Evolutionary conservation across 2,797 vertebrate species (phyloP), one percentile per base, ranked within the genome.

Genomic region (Sylvia borin): DNA sequence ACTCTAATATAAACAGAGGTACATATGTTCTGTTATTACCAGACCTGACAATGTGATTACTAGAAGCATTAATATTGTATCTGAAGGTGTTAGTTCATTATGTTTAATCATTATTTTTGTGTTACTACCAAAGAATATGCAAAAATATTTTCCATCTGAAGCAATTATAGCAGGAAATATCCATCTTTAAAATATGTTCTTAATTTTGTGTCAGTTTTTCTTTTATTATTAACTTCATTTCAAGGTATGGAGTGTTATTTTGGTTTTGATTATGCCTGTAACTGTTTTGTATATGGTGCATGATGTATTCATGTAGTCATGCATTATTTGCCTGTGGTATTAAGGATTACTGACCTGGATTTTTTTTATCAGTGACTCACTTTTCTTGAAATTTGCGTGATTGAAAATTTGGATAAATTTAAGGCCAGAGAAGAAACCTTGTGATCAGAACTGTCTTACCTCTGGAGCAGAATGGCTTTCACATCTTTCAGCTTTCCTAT

Each of bases 1-100:
- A 53, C 24, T 90, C 13, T 60, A 92, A 75, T 94, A 73, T 85
- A 93, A 92, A 73, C 60, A 34, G 61, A 83, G 24, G 29, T 94
- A 73, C 40, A 24, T 79, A 42, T 70, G 27, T 82, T 81, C 17
- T 93, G 50, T 62, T 67, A 4, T 90, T 92, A 68, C 18, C 27
- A 84, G 70, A 80, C n/a, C 31, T 74, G 18, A 79, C 82, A 90
- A 85, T 78, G 31, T 51, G 25, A 74, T 96, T 95, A 74, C 32
- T 78, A 50, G 38, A 78, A 38, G 7, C 18, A 68, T 93, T 94
- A 73, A 65, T 92, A 50, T 42, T 4, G 1, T 45, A 58, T 55
- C 38, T 53, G 40, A 90, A 81, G 36, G 51, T 94, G 22, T 78
- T 62, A 80, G 21, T 90, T 93, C 45, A 55, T 88, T 90, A 60